Evolutionary conservation across 2,888 invertebrate species (phyloP).

Genomic region (Oscheius sp.): DNA sequence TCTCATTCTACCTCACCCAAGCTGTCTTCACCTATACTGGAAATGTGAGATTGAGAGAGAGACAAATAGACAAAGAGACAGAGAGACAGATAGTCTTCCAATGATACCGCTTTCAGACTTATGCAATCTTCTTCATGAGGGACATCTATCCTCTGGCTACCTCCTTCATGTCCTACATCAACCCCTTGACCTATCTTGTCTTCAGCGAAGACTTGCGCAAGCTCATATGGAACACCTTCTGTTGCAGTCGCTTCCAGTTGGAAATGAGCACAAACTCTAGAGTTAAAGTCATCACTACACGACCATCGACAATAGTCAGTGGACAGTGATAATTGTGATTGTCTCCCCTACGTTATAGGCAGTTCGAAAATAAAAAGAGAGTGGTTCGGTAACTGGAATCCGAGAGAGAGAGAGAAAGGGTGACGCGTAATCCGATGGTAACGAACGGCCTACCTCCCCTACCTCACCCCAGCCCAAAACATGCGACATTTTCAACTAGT

Average conservation of each 20-base stretch:
- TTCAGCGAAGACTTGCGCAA: conserved; percentile 27
- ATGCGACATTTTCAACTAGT: conserved; percentile 19
- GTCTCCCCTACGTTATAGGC: too few relatives aligned
- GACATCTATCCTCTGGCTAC: conserved; percentile 13
- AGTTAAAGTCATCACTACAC: background rate
- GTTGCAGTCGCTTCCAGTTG: background rate
- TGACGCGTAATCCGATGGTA: conserved; percentile 34
- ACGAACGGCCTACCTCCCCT: conserved; percentile 24
- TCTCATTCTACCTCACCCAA: conserved; percentile 15
- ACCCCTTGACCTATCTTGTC: conserved; percentile 12
- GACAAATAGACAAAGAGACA: too few relatives aligned
- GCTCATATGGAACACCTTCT: conserved; percentile 7
- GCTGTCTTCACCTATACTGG: background rate
- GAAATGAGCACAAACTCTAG: conserved; percentile 12
- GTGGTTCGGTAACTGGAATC: too few relatives aligned
- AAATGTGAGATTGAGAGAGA: background rate
- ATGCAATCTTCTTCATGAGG: conserved; percentile 11
- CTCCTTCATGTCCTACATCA: conserved; percentile 23
- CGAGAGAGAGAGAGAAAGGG: background rate
- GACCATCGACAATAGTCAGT: background rate
- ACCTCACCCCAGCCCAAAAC: conserved; percentile 4
- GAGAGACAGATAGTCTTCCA: background rate
- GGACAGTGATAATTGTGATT: too few relatives aligned
- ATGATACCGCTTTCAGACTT: background rate
- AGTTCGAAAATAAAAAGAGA: too few relatives aligned